Base-by-base conservation (phyloP, 2,888 invertebrate species). In the Cistogaster globosa region DNA sequence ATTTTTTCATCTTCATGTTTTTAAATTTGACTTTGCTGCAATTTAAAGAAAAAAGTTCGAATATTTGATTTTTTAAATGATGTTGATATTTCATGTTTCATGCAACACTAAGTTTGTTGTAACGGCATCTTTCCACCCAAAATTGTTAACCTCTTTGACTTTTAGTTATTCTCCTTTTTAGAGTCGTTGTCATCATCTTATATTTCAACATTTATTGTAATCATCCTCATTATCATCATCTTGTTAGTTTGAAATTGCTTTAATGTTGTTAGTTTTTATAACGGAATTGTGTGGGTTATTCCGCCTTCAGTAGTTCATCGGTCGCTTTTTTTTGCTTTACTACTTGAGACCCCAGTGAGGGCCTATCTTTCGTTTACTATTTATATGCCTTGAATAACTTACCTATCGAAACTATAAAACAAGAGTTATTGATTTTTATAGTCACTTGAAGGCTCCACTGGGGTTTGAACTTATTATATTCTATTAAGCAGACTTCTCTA, bases 81-180 rank as follows among this genome's bases (percentile, higher is more conserved):
- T 85, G 85, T 85, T 85, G 81, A 85, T 85, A 85, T 85, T 85
- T 85, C 84, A 84, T 81, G 84, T 84, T 84, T 84, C 85, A 85
- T 82, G 85, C 85, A 78, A 85, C 78, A 78, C 68, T 82, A 69
- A 51, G 38, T 82, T 78, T 65, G 48, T 63, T 82, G 76, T 51
- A 82, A 65, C 63, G 48, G 16, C 48, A 57, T 36, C 22, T 62
- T 68, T 51, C 8, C 36, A 12, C 32, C 32, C 51, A 6, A 18
- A 67, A 60, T 51, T 53, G 48, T 72, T 72, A 74, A 67, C 80
- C 67, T 67, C 60, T 55, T 42, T 53, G 51, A 12, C 60, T 55
- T 42, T 11, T 42, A 32, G 14, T 45, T 26, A 26, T 77, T 48
- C 22, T 77, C 38, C 38, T 65, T 48, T 7, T n/a, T 32, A 12